Evolutionary conservation across 2,797 vertebrate genomes (phyloP), one percentile per base, ranked within the genome.

Genomic region (Artibeus jamaicensis): DNA sequence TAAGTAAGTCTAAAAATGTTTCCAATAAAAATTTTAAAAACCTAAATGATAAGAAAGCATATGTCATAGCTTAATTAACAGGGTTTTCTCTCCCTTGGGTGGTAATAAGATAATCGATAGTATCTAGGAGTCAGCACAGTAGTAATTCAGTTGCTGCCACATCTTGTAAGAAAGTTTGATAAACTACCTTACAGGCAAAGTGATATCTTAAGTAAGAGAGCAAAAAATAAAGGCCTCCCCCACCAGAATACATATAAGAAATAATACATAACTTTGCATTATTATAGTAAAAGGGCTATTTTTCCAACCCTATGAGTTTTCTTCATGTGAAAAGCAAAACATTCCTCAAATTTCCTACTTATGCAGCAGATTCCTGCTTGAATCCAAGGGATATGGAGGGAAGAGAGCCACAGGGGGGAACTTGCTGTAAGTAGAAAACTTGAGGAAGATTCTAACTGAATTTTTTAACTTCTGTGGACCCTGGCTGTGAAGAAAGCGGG

Each of bases 281-380:
- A 92, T 37, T 32, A 76, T 70, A 84, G 74, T 48, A 95, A 78
- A 94, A 86, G 6, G 29, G 14, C 12, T 89, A 24, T 46, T 86
- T 89, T 88, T n/a, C 37, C n/a, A 89, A 92, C 16, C 19, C 53
- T 67, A 32, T 34, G 42, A 88, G 59, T 55, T 94, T 86, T 87
- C 42, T 88, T 94, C 73, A 50, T 19, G 24, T 59, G 53, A 91
- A 94, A 68, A 88, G 46, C 46, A 92, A 95, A 91, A 85, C 39
- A 29, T 81, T 89, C 79, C 62, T 86, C 42, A 67, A 90, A 46
- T 76, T 94, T 89, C 44, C 79, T 76, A 39, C n/a, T 77, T 44
- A 39, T 6, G 37, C 7, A 76, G 70, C n/a, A 86, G 44, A 91
- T 74, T 86, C 59, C 32, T 84, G 53, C 74, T 2, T 77, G 53